phyloP scores from a whole-genome alignment of 2,113 vertebrate species.

The Nesoenas mayeri region DNA sequence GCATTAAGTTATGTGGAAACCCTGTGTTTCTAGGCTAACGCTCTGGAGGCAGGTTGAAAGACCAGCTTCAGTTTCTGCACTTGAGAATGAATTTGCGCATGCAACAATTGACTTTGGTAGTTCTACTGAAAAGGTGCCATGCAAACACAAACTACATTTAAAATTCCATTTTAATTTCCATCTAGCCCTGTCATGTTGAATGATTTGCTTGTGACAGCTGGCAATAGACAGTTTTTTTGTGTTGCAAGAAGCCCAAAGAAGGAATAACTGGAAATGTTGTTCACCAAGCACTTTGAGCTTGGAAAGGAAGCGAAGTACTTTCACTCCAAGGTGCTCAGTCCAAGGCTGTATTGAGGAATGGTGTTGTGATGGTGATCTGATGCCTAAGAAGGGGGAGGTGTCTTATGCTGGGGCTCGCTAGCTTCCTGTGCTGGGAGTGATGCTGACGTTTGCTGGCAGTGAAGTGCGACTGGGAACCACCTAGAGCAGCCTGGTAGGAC shows the following conservation, averaged over 20 bases:
- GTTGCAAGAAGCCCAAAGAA: neutral
- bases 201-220: neutral
- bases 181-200: neutral
- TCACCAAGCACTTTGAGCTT: neutral
- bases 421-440: neutral
- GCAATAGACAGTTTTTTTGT: neutral
- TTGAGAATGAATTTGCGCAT: rapidly evolving
- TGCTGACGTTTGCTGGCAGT: neutral
- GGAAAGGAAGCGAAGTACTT: neutral
- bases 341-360: neutral
- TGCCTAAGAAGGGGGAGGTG: neutral
- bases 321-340: neutral
- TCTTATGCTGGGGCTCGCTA: neutral
- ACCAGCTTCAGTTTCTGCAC: neutral
- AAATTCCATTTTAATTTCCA: neutral
- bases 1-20: neutral
- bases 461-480: rapidly evolving
- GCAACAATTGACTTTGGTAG: neutral
- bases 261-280: neutral
- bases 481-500: neutral
- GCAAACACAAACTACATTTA: neutral
- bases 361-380: neutral
- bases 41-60: neutral
- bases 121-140: neutral
- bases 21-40: neutral